Evolutionary conservation across 64 coral and sea anemone genomes (phyloP), one percentile per base, ranked within the genome.

Genomic region (Pocillopora verrucosa): DNA sequence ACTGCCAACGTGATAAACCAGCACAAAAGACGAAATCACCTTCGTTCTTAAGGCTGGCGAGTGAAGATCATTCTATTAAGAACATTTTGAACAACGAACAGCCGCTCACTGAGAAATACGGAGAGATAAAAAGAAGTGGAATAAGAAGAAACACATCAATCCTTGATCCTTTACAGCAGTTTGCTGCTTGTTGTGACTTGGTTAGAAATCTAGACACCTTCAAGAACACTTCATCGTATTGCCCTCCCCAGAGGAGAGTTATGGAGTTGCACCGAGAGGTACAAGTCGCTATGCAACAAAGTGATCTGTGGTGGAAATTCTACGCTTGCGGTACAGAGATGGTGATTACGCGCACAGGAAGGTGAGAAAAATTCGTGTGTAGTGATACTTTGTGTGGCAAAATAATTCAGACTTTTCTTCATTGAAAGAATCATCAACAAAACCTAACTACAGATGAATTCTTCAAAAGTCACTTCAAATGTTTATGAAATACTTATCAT

Each of bases 281-380:
- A 13, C 95, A 93, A 90, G 95, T 97, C 14, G 95, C 95, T 30
- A 73, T 97, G 45, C 95, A 97, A n/a, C 95, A 97, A 14, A 97
- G 92, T 14, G 95, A 93, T 34, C 70, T 97, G 19, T 97, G 95
- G 95, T 97, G 95, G 95, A 97, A 94, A 59, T 97, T 97, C 20
- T 97, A 94, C 63, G 81, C 95, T 36, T 97, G 95, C 64, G 95
- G 95, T 15, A 97, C 95, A 22, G 95, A 97, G 37, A 97, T 97
- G 95, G 95, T 97, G 17, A 97, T 97, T 17, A 97, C 95, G 34
- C 69, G 95, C 34, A 97, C 95, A 1, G 95, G 95, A 68, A 97
- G 95, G 95, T 97, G 70, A 93, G 88, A 86, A 76, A 77, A 73
- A 38, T 78, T 35, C 75, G 79, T 19, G 17, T 76, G n/a, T 36